These are phyloP conservation scores for Diachasma alloeum DNA, from an alignment of 1,140 invertebrate genomes.

Conservation along the genomic window DNA sequence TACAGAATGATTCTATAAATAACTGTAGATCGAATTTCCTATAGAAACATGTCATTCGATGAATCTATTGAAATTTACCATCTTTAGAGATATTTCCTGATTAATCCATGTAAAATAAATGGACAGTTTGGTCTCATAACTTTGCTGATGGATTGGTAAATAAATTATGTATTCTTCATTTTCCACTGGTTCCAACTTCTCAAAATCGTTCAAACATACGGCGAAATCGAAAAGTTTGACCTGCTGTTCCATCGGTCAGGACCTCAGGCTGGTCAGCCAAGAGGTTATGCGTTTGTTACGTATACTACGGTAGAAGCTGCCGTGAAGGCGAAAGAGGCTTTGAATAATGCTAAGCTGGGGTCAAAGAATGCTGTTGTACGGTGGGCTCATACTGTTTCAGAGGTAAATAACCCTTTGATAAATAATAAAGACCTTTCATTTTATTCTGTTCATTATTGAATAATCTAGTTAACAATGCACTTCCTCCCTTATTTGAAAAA, in stretches of 20 bases:
- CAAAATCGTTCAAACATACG: slow-evolving; percentile 93
- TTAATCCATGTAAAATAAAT: no score
- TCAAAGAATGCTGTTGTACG: slow-evolving; percentile 80
- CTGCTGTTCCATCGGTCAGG: slow-evolving; percentile 91
- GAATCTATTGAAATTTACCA: no score
- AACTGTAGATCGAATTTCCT: no score
- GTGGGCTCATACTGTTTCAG: slow-evolving; percentile 80
- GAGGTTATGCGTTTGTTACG: slow-evolving; percentile 94
- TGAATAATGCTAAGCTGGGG: slow-evolving; percentile 80
- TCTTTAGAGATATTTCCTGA: no score
- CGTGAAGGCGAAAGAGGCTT: slow-evolving; percentile 70
- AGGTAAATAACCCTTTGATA: slow-evolving; percentile 63
- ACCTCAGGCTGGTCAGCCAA: slow-evolving; percentile 84
- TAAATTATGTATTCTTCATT: slow-evolving; percentile 44
- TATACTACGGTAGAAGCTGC: slow-evolving; percentile 76
- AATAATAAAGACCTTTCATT: not conserved
- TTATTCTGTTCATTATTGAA: no score
- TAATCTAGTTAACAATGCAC: no score
- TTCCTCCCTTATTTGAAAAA: no score
- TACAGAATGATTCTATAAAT: no score
- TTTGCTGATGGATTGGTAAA: not conserved
- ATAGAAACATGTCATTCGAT: no score
- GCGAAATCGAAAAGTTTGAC: slow-evolving; percentile 91
- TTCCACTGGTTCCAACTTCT: slow-evolving; percentile 89
- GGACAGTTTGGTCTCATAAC: no score